Evolutionary conservation across 2,113 vertebrate genomes (phyloP), one percentile per base, ranked within the genome.

Genomic region (Puma concolor): DNA sequence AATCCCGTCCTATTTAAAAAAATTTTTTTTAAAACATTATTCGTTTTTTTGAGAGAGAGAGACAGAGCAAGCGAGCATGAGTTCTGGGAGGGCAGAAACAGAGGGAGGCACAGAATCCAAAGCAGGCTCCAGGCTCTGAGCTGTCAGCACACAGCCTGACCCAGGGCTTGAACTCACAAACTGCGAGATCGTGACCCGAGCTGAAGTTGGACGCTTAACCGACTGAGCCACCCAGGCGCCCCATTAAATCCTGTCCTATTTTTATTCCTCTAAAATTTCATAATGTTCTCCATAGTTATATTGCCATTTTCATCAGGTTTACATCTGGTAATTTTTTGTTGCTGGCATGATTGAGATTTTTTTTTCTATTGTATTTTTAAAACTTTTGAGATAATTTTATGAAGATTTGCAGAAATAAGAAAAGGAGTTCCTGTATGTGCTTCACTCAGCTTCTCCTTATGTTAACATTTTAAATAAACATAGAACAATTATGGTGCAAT

Each of bases 201-300:
- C 7, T 60, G 57, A 60, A 60, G 57, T 60, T 8, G 8, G 57
- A 25, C 7, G 8, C 57, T 60, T 23, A 60, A 23, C 7, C 0
- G 8, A 60, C 57, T 9, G 57, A 23, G 57, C 57, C 57, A 60
- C 57, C 21, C 57, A 25, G 57, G 57, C 57, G 3, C 21, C 57
- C 54, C 21, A 60, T 60, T 60, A 60, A 60, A 38, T 67, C 48
- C 5, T 60, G 12, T 77, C 79, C 79, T 93, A 44, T 81, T 83
- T 92, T 89, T 60, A 63, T 29, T 57, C 13, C 71, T 71, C 4
- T 85, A 83, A 82, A 82, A 81, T 88, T 74, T 94, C 80, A n/a
- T 85, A 79, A 93, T 84, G 44, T 95, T 91, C n/a, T 91, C 17
- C 90, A 41, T 71, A 93, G 71, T 94, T 93, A 64, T 74, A 66